These are phyloP conservation scores for Scaptomyza polygonia DNA, from an alignment of 2,888 invertebrate genomes.

Conservation along the genomic window DNA sequence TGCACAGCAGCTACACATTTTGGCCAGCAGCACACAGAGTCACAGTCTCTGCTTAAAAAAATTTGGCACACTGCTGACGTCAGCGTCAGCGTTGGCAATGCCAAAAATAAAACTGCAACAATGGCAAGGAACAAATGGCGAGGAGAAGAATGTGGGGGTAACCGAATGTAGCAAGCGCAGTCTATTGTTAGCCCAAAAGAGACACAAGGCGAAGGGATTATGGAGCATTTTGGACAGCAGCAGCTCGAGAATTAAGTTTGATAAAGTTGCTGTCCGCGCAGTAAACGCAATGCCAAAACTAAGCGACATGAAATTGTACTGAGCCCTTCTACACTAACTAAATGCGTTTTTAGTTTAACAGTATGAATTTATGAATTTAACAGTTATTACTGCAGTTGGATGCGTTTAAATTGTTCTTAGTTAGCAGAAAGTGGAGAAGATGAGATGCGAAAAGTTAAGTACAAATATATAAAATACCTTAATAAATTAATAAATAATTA, in stretches of 20 bases:
- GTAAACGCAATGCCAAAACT: conserved; percentile 37
- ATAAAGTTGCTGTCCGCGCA: conserved; percentile 54
- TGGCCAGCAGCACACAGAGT: conserved; percentile 49
- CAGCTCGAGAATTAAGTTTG: conserved; percentile 45
- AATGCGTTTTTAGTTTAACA: background rate
- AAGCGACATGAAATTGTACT: conserved; percentile 2
- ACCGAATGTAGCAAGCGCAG: background rate
- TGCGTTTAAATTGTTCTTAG: no score
- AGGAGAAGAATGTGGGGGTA: background rate
- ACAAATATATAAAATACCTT: no score
- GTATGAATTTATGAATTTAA: no score
- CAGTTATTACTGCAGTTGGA: no score
- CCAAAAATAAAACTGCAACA: conserved; percentile 72
- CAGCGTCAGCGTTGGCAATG: conserved; percentile 53
- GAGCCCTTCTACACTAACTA: background rate
- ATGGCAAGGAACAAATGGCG: conserved; percentile 22
- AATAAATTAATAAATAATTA: no score
- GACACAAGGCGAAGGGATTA: conserved; percentile 8
- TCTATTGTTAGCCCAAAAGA: conserved; percentile 44
- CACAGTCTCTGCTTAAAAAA: conserved; percentile 19
- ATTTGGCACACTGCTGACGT: conserved; percentile 75
- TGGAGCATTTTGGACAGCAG: conserved; percentile 32
- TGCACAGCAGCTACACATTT: conserved; percentile 54
- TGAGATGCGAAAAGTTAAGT: no score
- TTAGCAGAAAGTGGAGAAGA: no score